phyloP scores from a whole-genome alignment of 2,113 vertebrate species.

The Cryptomyrus ogoouensis region DNA sequence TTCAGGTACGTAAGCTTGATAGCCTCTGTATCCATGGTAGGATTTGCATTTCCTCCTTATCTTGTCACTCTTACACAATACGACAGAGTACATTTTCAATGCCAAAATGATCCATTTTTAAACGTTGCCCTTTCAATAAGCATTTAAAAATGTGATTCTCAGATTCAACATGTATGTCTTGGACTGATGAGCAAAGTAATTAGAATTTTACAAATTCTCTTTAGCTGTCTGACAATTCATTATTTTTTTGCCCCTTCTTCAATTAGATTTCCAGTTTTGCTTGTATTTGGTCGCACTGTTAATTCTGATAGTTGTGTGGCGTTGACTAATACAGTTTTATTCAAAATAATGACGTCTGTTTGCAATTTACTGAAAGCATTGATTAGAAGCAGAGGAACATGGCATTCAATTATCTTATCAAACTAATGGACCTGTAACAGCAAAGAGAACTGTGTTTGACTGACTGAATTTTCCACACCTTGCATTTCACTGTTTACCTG shows the following conservation, averaged over 20 bases:
- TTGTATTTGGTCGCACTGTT: not conserved
- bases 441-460: not conserved
- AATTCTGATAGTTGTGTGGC: not conserved
- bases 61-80: not conserved
- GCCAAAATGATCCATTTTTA: not conserved
- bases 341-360: not conserved
- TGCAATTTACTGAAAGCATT: not conserved
- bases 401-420: slow-evolving; percentile 3
- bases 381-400: not conserved
- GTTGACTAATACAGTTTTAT: not conserved
- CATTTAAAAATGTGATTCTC: not conserved
- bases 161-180: not conserved
- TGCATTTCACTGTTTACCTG: not conserved
- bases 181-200: not conserved
- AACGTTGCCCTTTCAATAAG: not conserved
- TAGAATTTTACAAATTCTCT: not conserved
- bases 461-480: not conserved
- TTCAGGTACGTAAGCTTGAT: not conserved
- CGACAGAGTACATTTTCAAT: not conserved
- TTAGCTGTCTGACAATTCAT: not conserved
- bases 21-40: not conserved
- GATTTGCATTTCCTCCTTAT: not conserved
- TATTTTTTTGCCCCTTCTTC: not conserved
- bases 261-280: not conserved
- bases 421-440: not conserved